Evolutionary conservation across 1,140 invertebrate species (phyloP), one percentile per base, ranked within the genome.

Genomic region (Lepidurus arcticus): DNA sequence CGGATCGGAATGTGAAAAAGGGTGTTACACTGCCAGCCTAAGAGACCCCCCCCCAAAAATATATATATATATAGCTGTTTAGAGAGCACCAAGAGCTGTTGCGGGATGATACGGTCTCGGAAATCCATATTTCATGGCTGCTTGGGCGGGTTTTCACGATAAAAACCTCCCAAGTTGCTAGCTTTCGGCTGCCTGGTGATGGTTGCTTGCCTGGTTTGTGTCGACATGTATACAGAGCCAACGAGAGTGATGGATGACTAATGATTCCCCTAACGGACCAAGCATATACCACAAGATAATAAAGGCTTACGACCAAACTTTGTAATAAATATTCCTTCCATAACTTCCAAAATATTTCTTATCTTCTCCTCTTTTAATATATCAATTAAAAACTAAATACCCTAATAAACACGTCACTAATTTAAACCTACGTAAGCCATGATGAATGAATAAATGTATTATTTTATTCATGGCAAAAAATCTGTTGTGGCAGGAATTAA

Each of bases 61-160:
- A n/a, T n/a, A 65, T 34, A 4, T 34, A 65, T 7, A 16, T 7
- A 16, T 1, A 65, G 21, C 9, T 65, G 6, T 65, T 65, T 16
- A 21, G 16, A 13, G n/a, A 65, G 53, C 13, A 16, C 9, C 21
- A 21, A 65, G 53, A 65, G 53, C 53, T 65, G 53, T 65, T 65
- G 53, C 53, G 53, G 53, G 53, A 65, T 65, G 53, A 65, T 65
- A 65, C 53, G 53, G 53, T 65, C 53, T 21, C 21, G 8, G 7
- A 65, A 65, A 65, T 65, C 53, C 53, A 65, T 65, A 65, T 65
- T 65, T 65, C 53, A 65, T 65, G 53, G 53, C n/a, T 16, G 21
- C 53, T 65, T 65, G 53, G 53, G 53, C 53, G 53, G 53, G 16
- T 21, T 65, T 65, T 21, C 53, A 65, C 53, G 53, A 65, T 65